A percentile compares a stretch with the other conserved stretches of the same genome.
Conservation (phyloP, 2,888 invertebrate species). For the Aspidiotus destructor region DNA sequence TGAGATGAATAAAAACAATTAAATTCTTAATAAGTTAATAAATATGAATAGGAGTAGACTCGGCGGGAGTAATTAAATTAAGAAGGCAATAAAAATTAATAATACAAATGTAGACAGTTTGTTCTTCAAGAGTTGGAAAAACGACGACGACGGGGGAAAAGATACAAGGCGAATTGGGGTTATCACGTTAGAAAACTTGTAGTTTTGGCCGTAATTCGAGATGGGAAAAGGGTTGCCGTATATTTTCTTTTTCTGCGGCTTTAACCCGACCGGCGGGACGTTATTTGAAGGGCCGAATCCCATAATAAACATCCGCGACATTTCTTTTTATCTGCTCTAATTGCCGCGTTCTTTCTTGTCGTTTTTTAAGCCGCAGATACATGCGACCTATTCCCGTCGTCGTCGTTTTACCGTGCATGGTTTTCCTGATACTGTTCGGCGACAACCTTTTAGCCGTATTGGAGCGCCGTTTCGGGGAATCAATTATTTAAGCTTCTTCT, state of each 20-base stretch:
- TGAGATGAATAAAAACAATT: slow-evolving; percentile 30
- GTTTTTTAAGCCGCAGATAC: too few species aligned
- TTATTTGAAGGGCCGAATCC: slow-evolving; percentile 20
- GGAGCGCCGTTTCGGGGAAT: too few species aligned
- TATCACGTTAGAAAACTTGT: slow-evolving; percentile 24
- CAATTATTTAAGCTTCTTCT: too few species aligned
- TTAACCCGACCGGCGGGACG: neutral
- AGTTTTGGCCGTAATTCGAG: slow-evolving; percentile 23
- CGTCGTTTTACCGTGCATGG: too few species aligned
- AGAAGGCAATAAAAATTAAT: slow-evolving; percentile 32
- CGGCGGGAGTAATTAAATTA: slow-evolving; percentile 28
- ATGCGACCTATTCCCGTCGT: too few species aligned
- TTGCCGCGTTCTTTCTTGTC: slow-evolving; percentile 12
- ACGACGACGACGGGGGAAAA: neutral
- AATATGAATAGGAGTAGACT: slow-evolving; percentile 29
- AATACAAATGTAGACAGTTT: slow-evolving; percentile 29
- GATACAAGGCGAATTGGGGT: slow-evolving; percentile 9
- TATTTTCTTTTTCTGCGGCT: slow-evolving; percentile 17
- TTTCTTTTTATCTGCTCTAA: slow-evolving; percentile 29
- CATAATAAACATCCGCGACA: slow-evolving; percentile 32
- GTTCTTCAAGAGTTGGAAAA: slow-evolving; percentile 4
- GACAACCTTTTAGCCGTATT: too few species aligned
- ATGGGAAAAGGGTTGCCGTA: slow-evolving; percentile 22
- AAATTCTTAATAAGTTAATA: slow-evolving; percentile 33
- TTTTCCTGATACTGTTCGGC: too few species aligned